Base-by-base conservation (phyloP, 2,888 invertebrate genomes). In the Antitype chi region DNA sequence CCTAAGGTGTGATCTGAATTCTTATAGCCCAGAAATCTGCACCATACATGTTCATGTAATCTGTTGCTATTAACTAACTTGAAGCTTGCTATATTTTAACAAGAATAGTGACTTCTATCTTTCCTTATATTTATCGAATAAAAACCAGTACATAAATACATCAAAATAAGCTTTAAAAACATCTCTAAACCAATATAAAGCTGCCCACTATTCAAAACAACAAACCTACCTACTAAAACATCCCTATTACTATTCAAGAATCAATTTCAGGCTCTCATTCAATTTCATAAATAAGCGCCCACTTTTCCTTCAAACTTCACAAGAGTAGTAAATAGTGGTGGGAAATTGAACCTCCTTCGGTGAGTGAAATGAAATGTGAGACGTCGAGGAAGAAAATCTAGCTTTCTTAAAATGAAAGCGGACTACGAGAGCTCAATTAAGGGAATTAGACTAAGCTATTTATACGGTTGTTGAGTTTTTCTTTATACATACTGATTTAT, bases 371-470 rank as follows among this genome's bases (percentile, higher is more conserved):
- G 49, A 77, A 82, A 62, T 70, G 78, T 70, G 15, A 70, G 62
- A 32, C 55, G 17, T 25, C 32, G 60, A 11, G 20, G 5, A 66
- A 72, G 15, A 25, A 53, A 20, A n/a, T 28, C 38, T 47, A 64
- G 69, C 47, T 38, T 64, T 53, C 52, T n/a, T 25, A 20, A 79
- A 78, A 57, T 25, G 63, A 23, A 62, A 49, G n/a, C 47, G 70
- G n/a, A 55, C 25, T 64, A 49, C 28, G 20, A 47, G 53, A 49
- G n/a, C 64, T 53, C 83, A 57, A 80, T 84, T 78, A 84, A n/a
- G 38, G 23, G 23, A 59, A 84, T 84, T 84, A 23, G 17, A 66
- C 60, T 55, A 17, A 32, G 32, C 28, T 66, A 57, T 76, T 68
- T 62, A 64, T 49, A 63, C 20, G 32, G 43, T 55, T 59, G 9